Percentiles rank a stretch among this genome's conserved stretches.
Conservation (phyloP, 2,797 vertebrate species). For the Lepilemur septentrionalis region DNA sequence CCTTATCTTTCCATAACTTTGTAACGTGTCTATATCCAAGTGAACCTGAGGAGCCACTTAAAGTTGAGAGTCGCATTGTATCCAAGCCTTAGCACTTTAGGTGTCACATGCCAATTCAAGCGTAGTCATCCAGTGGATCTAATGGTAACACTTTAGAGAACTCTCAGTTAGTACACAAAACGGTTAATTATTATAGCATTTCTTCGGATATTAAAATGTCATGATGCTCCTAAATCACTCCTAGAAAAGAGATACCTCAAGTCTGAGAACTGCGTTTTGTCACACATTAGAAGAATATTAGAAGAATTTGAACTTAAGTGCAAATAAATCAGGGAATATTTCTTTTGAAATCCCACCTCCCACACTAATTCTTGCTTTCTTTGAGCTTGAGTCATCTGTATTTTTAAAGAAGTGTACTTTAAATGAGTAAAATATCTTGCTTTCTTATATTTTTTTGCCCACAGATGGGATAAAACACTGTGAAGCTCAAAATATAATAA, state of each 20-base stretch:
- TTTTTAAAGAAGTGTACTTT: slow-evolving; percentile 21
- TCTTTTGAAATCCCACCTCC: background rate
- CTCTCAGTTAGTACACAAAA: background rate
- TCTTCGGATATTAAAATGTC: background rate
- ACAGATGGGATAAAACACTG: too few relatives aligned
- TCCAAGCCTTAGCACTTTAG: background rate
- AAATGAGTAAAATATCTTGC: background rate
- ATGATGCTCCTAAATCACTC: background rate
- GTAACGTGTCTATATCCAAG: background rate
- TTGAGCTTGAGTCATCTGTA: background rate
- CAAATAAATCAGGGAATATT: background rate
- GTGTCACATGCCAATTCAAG: background rate
- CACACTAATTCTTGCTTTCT: background rate
- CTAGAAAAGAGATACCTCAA: background rate
- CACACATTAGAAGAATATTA: background rate
- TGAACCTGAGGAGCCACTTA: background rate
- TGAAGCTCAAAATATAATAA: background rate
- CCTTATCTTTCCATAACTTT: background rate
- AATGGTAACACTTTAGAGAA: background rate
- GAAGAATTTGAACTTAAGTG: background rate
- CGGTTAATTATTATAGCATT: background rate
- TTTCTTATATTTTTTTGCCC: background rate
- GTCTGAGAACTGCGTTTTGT: background rate
- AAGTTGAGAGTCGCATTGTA: background rate
- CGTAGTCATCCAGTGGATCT: background rate